phyloP scores from a whole-genome alignment of 2,113 vertebrate genomes.

The Strix aluco region DNA sequence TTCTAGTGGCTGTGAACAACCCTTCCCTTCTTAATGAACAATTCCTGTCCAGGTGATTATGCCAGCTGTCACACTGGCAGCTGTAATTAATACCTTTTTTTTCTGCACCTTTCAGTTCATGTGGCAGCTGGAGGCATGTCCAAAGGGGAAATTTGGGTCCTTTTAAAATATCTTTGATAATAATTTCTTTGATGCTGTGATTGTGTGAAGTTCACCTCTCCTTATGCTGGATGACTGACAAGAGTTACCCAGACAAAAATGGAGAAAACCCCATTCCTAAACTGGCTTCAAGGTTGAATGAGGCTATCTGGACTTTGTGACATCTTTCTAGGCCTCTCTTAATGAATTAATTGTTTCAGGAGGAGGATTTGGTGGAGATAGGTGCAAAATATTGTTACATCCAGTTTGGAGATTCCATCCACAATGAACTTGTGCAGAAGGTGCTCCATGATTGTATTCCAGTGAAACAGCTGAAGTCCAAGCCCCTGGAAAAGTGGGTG shows the following conservation, averaged over 20 bases:
- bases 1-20: neutral
- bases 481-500: constrained; percentile 83
- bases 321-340: neutral
- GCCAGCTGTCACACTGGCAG: neutral
- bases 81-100: neutral
- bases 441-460: constrained; percentile 84
- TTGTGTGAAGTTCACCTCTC: neutral
- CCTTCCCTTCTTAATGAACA: neutral
- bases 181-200: neutral
- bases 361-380: constrained; percentile 84
- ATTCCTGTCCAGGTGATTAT: neutral
- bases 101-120: neutral
- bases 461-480: constrained; percentile 80
- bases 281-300: neutral
- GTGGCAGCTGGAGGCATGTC: neutral
- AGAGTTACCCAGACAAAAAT: neutral
- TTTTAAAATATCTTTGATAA: neutral
- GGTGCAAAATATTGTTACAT: constrained; percentile 88
- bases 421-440: constrained; percentile 70
- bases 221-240: neutral
- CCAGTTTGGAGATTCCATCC: constrained; percentile 73
- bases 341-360: constrained; percentile 72
- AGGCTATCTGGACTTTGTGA: neutral
- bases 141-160: neutral
- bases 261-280: neutral